Conservation (phyloP, 2,888 invertebrate species). For the Dexiosoma caninum region DNA sequence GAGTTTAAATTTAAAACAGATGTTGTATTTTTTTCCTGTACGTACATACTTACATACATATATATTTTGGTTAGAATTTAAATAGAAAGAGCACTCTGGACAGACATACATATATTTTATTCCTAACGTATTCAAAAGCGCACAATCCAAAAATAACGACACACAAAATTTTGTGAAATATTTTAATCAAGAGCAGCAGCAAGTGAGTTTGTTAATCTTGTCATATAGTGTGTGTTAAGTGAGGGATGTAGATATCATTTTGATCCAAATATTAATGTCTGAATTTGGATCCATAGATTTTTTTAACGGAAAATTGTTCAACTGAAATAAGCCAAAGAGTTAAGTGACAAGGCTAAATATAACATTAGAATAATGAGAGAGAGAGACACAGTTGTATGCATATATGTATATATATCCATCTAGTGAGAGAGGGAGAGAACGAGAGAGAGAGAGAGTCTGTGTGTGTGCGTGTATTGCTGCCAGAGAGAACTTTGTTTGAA, state of each 20-base stretch:
- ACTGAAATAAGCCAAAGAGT: not conserved
- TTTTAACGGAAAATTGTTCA: not conserved
- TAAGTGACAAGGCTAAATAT: conserved; percentile 34
- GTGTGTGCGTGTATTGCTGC: not conserved
- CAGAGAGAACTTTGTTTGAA: conserved; percentile 16
- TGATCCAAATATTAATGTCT: conserved; percentile 19
- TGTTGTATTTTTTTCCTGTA: conserved; percentile 35
- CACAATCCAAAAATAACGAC: conserved; percentile 46
- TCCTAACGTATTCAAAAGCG: conserved; percentile 23
- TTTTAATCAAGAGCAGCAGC: conserved; percentile 8
- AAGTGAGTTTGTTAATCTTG: not conserved
- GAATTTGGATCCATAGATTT: conserved; percentile 14
- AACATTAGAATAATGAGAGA: not conserved
- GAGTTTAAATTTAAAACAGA: conserved; percentile 62
- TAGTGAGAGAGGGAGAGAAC: not conserved
- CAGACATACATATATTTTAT: too few species aligned
- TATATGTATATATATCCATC: not conserved
- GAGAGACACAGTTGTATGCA: too few species aligned
- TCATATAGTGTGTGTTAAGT: not conserved
- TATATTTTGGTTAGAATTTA: conserved; percentile 34
- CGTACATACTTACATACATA: not conserved
- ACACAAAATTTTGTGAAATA: not conserved
- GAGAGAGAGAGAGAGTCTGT: not conserved
- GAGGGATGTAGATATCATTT: not conserved
- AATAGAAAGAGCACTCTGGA: conserved; percentile 42